phyloP scores from a whole-genome alignment of 2,797 vertebrate species.

The Capromys pilorides region DNA sequence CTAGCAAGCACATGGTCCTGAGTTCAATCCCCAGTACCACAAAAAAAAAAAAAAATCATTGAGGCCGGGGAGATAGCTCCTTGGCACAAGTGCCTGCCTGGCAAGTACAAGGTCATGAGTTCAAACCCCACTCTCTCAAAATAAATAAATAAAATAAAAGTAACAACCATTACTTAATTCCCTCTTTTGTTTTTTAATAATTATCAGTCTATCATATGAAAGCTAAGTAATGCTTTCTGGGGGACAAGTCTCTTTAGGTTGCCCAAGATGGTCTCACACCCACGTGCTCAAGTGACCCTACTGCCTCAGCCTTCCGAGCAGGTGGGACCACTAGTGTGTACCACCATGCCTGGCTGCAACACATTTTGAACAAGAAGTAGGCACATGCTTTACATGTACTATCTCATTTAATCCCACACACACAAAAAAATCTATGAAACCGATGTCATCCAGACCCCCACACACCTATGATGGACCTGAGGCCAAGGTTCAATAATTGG shows the following conservation, averaged over 20 bases:
- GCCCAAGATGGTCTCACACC: not conserved
- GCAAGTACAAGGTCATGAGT: too few relatives aligned
- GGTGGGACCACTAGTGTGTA: not conserved
- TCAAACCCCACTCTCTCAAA: too few relatives aligned
- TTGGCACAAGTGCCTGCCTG: too few relatives aligned
- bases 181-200: slow-evolving; percentile 33
- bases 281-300: not conserved
- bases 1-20: too few relatives aligned
- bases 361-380: slow-evolving; percentile 33
- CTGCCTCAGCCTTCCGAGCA: not conserved
- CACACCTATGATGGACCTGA: not conserved
- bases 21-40: too few relatives aligned
- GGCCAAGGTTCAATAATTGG: not conserved
- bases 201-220: not conserved
- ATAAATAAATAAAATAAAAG: too few relatives aligned
- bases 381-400: not conserved
- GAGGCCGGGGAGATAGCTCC: too few relatives aligned
- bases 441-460: not conserved
- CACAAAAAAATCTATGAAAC: not conserved
- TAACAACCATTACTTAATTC: slow-evolving; percentile 24
- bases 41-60: too few relatives aligned
- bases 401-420: not conserved
- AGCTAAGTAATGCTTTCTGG: not conserved
- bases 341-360: not conserved
- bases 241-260: not conserved